Evolutionary conservation across 2,888 invertebrate species (phyloP).

Genomic region (Agriotes lineatus): DNA sequence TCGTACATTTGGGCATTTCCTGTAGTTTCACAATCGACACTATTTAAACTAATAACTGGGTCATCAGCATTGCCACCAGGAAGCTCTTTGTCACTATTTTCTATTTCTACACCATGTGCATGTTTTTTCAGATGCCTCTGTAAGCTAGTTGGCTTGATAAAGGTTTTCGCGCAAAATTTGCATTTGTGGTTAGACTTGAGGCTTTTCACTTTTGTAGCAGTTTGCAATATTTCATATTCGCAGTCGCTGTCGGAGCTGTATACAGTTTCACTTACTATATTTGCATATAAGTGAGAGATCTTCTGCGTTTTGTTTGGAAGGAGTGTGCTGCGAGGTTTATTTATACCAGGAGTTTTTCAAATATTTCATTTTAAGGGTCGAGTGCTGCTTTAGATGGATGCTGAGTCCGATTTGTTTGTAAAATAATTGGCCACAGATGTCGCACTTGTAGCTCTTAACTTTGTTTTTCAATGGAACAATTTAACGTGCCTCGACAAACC

Average conservation of each 20-base stretch:
- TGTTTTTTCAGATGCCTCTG: constrained; percentile 18
- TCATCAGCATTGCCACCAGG: neutral
- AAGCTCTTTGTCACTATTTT: neutral
- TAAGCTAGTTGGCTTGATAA: constrained; percentile 13
- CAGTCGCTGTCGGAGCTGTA: constrained; percentile 46
- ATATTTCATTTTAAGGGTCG: neutral
- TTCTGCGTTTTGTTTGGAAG: constrained; percentile 16
- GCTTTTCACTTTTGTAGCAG: constrained; percentile 29
- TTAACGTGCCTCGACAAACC: constrained; percentile 34
- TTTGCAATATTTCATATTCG: constrained; percentile 45
- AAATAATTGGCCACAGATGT: constrained; percentile 34
- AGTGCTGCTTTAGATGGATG: constrained; percentile 32
- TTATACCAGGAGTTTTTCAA: neutral
- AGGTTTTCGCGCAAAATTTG: constrained; percentile 39
- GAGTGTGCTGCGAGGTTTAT: neutral
- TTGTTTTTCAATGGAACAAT: constrained; percentile 30
- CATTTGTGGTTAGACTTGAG: constrained; percentile 29
- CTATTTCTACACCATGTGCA: neutral
- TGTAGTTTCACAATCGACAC: neutral
- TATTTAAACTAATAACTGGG: neutral
- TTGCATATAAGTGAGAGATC: constrained; percentile 35
- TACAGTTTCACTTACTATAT: constrained; percentile 36
- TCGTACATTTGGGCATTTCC: neutral
- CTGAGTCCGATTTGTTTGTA: constrained; percentile 21
- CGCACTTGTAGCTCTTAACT: constrained; percentile 26